Evolutionary conservation across 2,888 invertebrate genomes (phyloP).

Genomic region (Mimas tiliae): DNA sequence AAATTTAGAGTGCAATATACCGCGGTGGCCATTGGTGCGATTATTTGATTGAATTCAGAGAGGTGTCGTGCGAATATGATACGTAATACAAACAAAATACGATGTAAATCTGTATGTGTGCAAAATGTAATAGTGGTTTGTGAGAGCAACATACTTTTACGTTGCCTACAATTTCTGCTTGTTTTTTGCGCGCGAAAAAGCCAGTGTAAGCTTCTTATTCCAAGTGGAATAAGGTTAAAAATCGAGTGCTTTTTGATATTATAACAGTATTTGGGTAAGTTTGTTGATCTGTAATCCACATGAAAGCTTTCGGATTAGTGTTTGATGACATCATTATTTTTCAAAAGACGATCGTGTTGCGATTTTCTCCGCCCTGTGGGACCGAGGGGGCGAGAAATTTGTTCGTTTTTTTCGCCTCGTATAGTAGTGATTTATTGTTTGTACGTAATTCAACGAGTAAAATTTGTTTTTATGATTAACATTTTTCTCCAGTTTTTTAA

Average conservation of each 20-base stretch:
- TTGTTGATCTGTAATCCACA: constrained; percentile 75
- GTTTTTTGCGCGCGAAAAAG: constrained; percentile 25
- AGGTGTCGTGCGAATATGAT: constrained; percentile 26
- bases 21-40: not conserved
- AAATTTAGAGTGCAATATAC: accelerated
- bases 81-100: constrained; percentile 30
- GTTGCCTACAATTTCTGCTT: constrained; percentile 34
- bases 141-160: constrained; percentile 50
- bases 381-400: constrained; percentile 51
- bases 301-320: constrained; percentile 84
- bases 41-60: constrained; percentile 14
- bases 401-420: constrained; percentile 51
- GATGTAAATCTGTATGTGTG: constrained; percentile 43
- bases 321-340: constrained; percentile 85
- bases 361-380: constrained; percentile 68
- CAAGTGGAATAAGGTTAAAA: constrained; percentile 43
- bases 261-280: constrained; percentile 29
- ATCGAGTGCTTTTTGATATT: constrained; percentile 31
- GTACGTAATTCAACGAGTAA: constrained; percentile 50
- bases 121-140: constrained; percentile 54
- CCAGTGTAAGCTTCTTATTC: constrained; percentile 27
- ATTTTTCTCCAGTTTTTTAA: constrained; percentile 1
- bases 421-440: constrained; percentile 71
- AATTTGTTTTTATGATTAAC: constrained; percentile 24
- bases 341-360: constrained; percentile 80